Base-by-base conservation (phyloP, 2,888 invertebrate genomes). In the Andrena bicolor region DNA sequence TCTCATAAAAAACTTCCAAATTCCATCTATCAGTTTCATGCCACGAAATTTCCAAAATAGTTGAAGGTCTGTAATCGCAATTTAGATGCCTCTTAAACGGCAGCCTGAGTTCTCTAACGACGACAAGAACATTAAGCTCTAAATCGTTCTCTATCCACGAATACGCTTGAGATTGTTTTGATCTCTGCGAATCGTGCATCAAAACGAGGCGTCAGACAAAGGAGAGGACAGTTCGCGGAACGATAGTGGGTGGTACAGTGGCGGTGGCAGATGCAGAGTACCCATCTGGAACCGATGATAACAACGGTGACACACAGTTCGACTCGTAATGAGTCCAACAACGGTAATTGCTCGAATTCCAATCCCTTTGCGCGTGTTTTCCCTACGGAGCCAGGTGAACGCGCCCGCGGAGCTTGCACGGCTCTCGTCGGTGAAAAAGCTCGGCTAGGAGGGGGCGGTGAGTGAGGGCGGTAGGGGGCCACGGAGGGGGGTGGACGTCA, bases 281-380 rank as follows among this genome's bases (percentile, higher is more conserved):
- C 48, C 74, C 32, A 16, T n/a, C 20, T 5, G 16, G 5, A 26
- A 51, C 58, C 74, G 66, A 66, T 74, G 74, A 66, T 58, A 60
- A 60, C 66, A 63, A 66, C 56, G 58, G 48, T 53, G 53, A 53
- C 66, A 74, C 60, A 20, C n/a, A 6, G 66, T 66, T 60, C 58
- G 74, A 74, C 72, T 48, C 58, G 32, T 72, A 64, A 76, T 69
- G 56, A 72, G 68, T 60, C 41, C 13, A 41, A 48, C 32, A 26
- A 23, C 69, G 73, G 76, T 82, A 79, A 82, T 75, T 75, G 41
- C 56, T 41, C 56, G 63, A 71, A 10, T 72, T 23, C 51, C 8
- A 61, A 66, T 66, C 65, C 51, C 72, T 72, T 66, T 53, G 49
- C 41, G 10, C 72, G 49, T 26, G 49, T 41, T 20, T 10, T 72